These are phyloP conservation scores for Leptopilina syphax DNA, from an alignment of 2,888 invertebrate species.

Conservation along the genomic window DNA sequence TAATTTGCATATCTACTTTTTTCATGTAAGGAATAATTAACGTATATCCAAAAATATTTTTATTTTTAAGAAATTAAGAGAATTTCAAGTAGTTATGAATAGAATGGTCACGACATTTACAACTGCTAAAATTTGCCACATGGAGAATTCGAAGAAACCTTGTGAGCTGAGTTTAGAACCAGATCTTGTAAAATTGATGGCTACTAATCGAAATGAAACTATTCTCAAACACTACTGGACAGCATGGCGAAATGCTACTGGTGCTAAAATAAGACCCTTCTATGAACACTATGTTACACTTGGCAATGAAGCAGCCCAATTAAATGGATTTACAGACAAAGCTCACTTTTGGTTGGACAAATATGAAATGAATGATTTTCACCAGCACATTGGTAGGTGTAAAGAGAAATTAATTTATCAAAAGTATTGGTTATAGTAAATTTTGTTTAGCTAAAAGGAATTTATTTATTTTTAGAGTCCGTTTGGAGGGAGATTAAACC, in stretches of 20 bases:
- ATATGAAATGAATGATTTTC: constrained; percentile 77
- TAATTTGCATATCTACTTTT: too few species aligned
- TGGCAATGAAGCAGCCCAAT: constrained; percentile 71
- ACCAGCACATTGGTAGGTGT: too few species aligned
- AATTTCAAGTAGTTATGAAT: constrained; percentile 81
- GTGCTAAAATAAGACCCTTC: constrained; percentile 79
- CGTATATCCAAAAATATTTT: constrained; percentile 9
- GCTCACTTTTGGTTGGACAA: constrained; percentile 74
- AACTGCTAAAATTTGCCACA: constrained; percentile 87
- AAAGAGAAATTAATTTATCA: too few species aligned
- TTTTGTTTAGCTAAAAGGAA: background rate
- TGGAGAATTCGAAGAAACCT: constrained; percentile 78
- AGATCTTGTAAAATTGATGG: constrained; percentile 84
- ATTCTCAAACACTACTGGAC: constrained; percentile 88
- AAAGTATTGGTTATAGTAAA: too few species aligned
- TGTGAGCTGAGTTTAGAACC: constrained; percentile 88
- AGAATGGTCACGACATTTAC: constrained; percentile 88
- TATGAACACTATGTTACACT: constrained; percentile 71
- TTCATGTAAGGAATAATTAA: too few species aligned
- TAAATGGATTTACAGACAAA: constrained; percentile 73
- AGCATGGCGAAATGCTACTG: constrained; percentile 87
- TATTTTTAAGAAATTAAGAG: constrained; percentile 67
- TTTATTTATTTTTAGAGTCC: background rate
- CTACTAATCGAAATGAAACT: constrained; percentile 86
- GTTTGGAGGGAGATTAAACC: background rate